A percentile compares a stretch with the other conserved stretches of the same genome.
phyloP scores from a whole-genome alignment of 2,888 invertebrate species.

The Ischnus inquisitorius region DNA sequence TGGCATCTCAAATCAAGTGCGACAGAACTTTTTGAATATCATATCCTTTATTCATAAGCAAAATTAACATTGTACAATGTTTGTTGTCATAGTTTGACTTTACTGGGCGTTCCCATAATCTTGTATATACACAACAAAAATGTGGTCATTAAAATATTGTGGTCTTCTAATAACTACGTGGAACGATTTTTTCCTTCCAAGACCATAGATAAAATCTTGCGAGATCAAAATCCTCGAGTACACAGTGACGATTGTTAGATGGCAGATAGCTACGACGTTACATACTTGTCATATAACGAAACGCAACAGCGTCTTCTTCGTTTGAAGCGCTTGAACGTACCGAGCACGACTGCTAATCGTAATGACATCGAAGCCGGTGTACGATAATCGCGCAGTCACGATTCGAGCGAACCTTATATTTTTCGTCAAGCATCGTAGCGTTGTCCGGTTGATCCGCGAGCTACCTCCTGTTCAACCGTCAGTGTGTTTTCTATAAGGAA shows the following conservation, averaged over 20 bases:
- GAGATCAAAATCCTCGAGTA: not conserved
- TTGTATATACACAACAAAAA: too few relatives aligned
- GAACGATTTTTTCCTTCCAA: not conserved
- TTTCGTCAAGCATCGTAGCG: not conserved
- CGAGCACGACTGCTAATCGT: constrained; percentile 23
- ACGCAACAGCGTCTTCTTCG: not conserved
- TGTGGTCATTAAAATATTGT: too few relatives aligned
- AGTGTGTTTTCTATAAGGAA: not conserved
- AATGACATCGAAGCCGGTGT: constrained; percentile 21
- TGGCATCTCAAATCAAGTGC: too few relatives aligned
- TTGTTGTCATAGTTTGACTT: too few relatives aligned
- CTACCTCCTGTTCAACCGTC: not conserved
- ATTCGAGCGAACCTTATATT: constrained; percentile 2
- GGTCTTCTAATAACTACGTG: too few relatives aligned
- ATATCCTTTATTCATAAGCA: too few relatives aligned
- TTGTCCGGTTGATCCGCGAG: not conserved
- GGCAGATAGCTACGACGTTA: constrained; percentile 8
- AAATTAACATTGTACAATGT: too few relatives aligned
- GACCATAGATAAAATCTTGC: constrained; percentile 18
- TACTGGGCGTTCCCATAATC: too few relatives aligned
- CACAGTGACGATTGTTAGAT: constrained; percentile 1
- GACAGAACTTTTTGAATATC: too few relatives aligned
- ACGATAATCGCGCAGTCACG: constrained; percentile 28
- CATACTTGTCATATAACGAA: constrained; percentile 19
- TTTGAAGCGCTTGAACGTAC: not conserved